A percentile compares a stretch with the other conserved stretches of the same genome.
phyloP scores from a whole-genome alignment of 2,888 invertebrate genomes.

The Mellilla xanthometata region DNA sequence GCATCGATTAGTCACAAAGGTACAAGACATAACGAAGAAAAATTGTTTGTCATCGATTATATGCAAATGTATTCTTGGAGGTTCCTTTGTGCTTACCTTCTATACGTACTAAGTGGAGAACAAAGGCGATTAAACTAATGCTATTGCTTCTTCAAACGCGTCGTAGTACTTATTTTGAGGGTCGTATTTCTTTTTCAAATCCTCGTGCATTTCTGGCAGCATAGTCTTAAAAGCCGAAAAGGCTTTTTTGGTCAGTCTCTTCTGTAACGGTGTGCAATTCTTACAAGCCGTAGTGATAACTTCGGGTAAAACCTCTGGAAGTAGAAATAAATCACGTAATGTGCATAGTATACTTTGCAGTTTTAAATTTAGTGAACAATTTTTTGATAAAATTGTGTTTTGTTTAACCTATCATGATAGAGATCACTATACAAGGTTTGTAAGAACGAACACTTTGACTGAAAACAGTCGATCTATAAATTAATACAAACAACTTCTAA shows the following conservation, averaged over 20 bases:
- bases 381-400: too few species aligned
- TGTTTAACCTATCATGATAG: too few species aligned
- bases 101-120: slow-evolving; percentile 20
- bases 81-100: slow-evolving; percentile 26
- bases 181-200: slow-evolving; percentile 86
- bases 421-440: too few species aligned
- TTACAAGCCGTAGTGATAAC: slow-evolving; percentile 52
- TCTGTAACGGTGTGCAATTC: slow-evolving; percentile 67
- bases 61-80: slow-evolving; percentile 23
- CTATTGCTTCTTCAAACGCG: slow-evolving; percentile 65
- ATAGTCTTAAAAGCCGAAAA: slow-evolving; percentile 84
- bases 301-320: slow-evolving; percentile 56
- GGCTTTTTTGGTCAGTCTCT: slow-evolving; percentile 79
- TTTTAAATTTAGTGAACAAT: too few species aligned
- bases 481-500: too few species aligned
- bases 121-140: slow-evolving; percentile 33
- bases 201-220: slow-evolving; percentile 83
- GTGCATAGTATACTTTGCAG: too few species aligned
- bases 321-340: neutral
- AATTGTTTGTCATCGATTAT: slow-evolving; percentile 24
- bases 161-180: slow-evolving; percentile 79
- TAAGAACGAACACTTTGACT: too few species aligned
- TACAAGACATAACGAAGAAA: slow-evolving; percentile 24
- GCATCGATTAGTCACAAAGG: slow-evolving; percentile 22
- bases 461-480: too few species aligned